These are phyloP conservation scores for Papilio elwesi DNA, from an alignment of 2,888 invertebrate species.

Conservation along the genomic window DNA sequence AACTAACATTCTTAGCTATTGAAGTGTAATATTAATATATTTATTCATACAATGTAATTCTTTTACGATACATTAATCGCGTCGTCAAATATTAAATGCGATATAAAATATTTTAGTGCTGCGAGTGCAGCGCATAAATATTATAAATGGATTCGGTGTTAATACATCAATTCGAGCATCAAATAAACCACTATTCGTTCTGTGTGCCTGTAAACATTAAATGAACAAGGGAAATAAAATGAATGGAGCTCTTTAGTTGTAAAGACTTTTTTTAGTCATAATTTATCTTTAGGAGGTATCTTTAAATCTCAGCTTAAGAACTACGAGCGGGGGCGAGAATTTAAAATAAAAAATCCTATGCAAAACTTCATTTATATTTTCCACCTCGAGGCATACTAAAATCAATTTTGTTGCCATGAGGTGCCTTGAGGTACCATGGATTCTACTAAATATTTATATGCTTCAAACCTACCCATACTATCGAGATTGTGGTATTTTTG, in stretches of 20 bases:
- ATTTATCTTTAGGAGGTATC: no score
- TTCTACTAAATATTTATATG: no score
- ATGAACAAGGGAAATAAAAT: slow-evolving; percentile 6
- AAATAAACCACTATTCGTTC: slow-evolving; percentile 21
- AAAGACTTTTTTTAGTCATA: background rate
- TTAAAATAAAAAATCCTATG: no score
- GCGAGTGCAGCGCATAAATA: slow-evolving; percentile 10
- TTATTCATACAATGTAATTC: slow-evolving; percentile 10
- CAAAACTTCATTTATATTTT: no score
- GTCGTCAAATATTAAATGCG: slow-evolving; percentile 31
- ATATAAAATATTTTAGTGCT: slow-evolving; percentile 29
- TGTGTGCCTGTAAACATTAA: slow-evolving; percentile 4
- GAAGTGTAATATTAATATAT: background rate
- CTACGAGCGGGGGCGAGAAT: no score
- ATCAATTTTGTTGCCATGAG: no score
- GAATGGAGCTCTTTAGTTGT: no score
- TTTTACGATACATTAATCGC: slow-evolving; percentile 17
- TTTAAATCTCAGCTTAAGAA: no score
- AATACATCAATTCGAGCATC: slow-evolving; percentile 24
- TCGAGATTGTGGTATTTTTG: background rate
- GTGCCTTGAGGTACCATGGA: no score
- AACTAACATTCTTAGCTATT: background rate
- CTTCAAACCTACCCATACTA: background rate
- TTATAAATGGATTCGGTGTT: slow-evolving; percentile 16
- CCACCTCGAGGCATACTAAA: no score